Base-by-base conservation (phyloP, 2,797 vertebrate genomes). In the Xiphophorus birchmanni region DNA sequence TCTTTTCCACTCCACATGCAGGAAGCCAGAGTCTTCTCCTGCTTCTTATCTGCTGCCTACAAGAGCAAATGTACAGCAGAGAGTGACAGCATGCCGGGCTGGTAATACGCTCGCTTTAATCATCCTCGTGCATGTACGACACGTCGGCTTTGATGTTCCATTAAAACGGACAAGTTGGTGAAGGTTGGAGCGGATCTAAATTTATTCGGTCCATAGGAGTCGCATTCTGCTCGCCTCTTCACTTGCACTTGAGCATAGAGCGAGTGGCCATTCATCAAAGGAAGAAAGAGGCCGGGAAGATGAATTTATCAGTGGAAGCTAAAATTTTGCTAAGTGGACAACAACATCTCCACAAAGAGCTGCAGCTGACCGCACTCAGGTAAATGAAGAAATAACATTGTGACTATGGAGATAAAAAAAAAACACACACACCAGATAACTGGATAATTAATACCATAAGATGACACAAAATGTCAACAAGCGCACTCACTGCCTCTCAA, bases 1-100 rank as follows among this genome's bases (percentile, higher is more conserved):
- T 13, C 75, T 54, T 23, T 37, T 44, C 44, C 40, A n/a, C 69
- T 63, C 74, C 71, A 78, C 56, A 79, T 74, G 50, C 56, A 74
- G 80, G 77, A 74, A 83, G 74, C 79, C 47, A 18, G 48, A 52
- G 56, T 72, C 79, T 9, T 21, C 86, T 72, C 58, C 79, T 81
- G 76, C 60, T 74, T 91, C 86, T 93, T 86, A 93, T 94, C 90
- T 91, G 84, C 75, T 67, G 81, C 58, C 81, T 85, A 84, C 79
- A 80, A 86, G 56, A 87, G 88, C 84, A 79, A 80, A 82, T 85
- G 87, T 71, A 71, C 37, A 73, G 81, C 8, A 60, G 79, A 50
- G 79, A 81, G 60, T 71, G 74, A 76, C 80, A 83, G 76, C 81
- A 47, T 10, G 47, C 74, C 12, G 79, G 17, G 5, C 81, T 77